Conservation (phyloP, 1,140 invertebrate species). For the Phocides pigmalion region DNA sequence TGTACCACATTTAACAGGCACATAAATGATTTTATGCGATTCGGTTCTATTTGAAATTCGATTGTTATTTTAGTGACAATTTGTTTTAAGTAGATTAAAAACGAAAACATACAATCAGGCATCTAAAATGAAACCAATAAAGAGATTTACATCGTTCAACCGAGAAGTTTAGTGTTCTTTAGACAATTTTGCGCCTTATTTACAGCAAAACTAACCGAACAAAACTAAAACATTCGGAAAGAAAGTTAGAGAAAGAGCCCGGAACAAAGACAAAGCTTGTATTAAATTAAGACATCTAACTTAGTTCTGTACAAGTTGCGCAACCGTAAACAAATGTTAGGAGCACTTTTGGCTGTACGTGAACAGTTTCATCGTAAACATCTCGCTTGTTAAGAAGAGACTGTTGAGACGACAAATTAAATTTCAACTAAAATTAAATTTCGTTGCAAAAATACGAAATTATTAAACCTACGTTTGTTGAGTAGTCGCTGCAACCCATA, state of each 20-base stretch:
- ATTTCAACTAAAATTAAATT: too few relatives aligned
- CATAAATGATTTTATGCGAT: too few relatives aligned
- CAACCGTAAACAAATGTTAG: constrained; percentile 26
- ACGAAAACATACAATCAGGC: too few relatives aligned
- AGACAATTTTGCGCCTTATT: constrained; percentile 25
- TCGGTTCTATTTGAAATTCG: too few relatives aligned
- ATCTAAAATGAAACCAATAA: not conserved
- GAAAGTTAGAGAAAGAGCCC: constrained; percentile 22
- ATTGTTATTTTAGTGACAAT: too few relatives aligned
- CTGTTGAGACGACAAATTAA: too few relatives aligned
- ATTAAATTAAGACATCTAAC: constrained; percentile 43
- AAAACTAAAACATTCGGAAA: constrained; percentile 12
- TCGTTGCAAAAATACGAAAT: too few relatives aligned
- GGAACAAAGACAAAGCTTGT: constrained; percentile 42
- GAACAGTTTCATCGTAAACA: not conserved
- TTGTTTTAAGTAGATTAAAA: too few relatives aligned
- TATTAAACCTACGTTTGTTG: too few relatives aligned
- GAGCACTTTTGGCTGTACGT: not conserved
- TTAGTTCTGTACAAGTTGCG: constrained; percentile 15
- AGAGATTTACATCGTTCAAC: constrained; percentile 2
- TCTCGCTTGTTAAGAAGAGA: not conserved
- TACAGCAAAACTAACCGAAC: constrained; percentile 14
- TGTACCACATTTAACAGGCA: too few relatives aligned
- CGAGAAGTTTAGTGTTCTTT: not conserved
- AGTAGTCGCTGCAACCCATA: too few relatives aligned